Percentiles rank a stretch among this genome's conserved stretches.
Conservation (phyloP, 2,888 invertebrate species). For the Lacanobia oleracea region DNA sequence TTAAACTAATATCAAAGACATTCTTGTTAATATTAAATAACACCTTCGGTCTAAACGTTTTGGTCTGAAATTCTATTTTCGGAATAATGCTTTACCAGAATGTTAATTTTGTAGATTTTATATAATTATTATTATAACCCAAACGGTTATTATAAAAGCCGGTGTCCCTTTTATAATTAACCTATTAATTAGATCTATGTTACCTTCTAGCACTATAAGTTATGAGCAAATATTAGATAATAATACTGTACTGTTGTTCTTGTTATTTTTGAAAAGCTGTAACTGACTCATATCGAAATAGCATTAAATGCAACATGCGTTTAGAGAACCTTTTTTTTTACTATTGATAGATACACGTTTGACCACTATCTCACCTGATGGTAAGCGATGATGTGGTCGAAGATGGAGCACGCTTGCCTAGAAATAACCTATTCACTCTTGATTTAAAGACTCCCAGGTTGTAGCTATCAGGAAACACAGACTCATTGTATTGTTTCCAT, state of each 20-base stretch:
- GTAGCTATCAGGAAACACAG: no score
- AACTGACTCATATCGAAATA: neutral
- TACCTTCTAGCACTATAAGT: neutral
- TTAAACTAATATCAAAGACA: constrained; percentile 53
- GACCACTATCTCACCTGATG: no score
- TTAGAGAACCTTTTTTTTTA: neutral
- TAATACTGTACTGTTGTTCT: neutral
- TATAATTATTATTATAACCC: constrained; percentile 14
- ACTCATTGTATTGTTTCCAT: neutral
- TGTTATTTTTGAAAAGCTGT: neutral
- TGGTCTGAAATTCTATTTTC: constrained; percentile 39
- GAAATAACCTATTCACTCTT: no score
- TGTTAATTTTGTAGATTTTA: constrained; percentile 42
- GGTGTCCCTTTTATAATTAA: constrained; percentile 21
- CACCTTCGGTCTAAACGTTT: constrained; percentile 40
- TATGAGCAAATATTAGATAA: neutral
- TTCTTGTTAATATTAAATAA: constrained; percentile 53
- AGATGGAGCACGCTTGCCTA: no score
- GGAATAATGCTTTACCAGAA: constrained; percentile 46
- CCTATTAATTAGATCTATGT: neutral
- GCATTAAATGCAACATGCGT: neutral
- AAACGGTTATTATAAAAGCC: constrained; percentile 13
- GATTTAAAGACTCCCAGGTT: no score
- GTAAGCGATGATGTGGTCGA: no score
- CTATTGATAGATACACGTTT: no score